Percentiles rank a stretch among this genome's conserved stretches.
These are phyloP conservation scores for Aphelenchoides besseyi DNA, from an alignment of 1,140 invertebrate genomes.

Conservation along the genomic window DNA sequence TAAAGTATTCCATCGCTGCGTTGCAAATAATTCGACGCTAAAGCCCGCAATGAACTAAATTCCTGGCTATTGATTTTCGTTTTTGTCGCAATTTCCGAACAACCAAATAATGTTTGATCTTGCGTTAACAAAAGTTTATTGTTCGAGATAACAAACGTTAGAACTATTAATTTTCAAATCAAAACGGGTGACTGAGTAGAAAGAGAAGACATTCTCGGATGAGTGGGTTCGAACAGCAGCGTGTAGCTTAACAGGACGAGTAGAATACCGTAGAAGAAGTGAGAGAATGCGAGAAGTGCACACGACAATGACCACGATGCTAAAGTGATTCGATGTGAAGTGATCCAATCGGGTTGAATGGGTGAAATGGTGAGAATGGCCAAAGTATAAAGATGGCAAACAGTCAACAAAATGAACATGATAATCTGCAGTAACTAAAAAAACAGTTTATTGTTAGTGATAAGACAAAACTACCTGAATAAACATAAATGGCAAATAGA, in stretches of 20 bases:
- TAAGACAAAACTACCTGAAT: not conserved
- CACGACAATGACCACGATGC: not conserved
- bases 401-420: not conserved
- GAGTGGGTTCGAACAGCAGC: not conserved
- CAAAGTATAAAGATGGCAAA: not conserved
- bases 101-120: too few species aligned
- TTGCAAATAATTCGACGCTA: too few species aligned
- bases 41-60: too few species aligned
- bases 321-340: not conserved
- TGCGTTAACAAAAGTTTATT: too few species aligned
- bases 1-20: too few species aligned
- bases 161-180: too few species aligned
- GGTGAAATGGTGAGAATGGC: not conserved
- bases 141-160: too few species aligned
- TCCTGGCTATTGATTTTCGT: too few species aligned
- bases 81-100: too few species aligned
- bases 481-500: not conserved
- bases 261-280: not conserved
- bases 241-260: not conserved
- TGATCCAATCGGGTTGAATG: not conserved
- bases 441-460: too few species aligned
- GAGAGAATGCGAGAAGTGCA: not conserved
- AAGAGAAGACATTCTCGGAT: too few species aligned
- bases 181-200: too few species aligned
- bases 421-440: not conserved